Base-by-base conservation (phyloP, 2,888 invertebrate species). In the Luperina nickerlii region DNA sequence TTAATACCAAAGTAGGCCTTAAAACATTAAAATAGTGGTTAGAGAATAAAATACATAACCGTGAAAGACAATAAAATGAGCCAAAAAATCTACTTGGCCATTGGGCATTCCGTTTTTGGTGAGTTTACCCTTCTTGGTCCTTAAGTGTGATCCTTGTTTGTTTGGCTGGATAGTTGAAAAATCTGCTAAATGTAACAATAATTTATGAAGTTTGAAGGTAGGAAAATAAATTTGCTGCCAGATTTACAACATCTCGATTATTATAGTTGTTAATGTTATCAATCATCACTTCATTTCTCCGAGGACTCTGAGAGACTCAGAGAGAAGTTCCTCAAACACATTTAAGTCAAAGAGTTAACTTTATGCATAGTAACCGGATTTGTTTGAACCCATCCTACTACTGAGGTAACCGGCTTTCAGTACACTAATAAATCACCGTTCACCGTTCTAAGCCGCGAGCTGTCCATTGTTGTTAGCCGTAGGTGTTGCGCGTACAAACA, bases 331-430 rank as follows among this genome's bases (percentile, higher is more conserved):
- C 20, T 32, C 11, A 18, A 38, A 51, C 42, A 71, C 20, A 65
- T 54, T 51, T 66, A 73, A 18, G 24, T 38, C 6, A 32, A 6
- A 38, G 38, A 20, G 32, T 73, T 76, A 77, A 69, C 69, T 79
- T 73, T 74, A 78, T 66, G 65, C 76, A 63, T 76, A 88, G 79
- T 89, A 93, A 94, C 92, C 91, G 92, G 93, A 93, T 92, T 93
- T 91, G 89, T 90, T 89, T 87, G 83, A 88, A 90, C 82, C 83
- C 90, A 90, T 92, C 84, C 54, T 69, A 65, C 38, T 80, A 83
- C 76, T 80, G 76, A 90, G 88, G 89, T 90, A 90, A 94, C 94
- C 93, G 93, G 94, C 93, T 94, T 88, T 86, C 78, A 78, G 79
- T 79, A 84, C 89, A 86, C 85, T 91, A 83, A 89, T 90, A 90